Conservation (phyloP, 2,113 vertebrate genomes). For the Protomyctophum bolini region DNA sequence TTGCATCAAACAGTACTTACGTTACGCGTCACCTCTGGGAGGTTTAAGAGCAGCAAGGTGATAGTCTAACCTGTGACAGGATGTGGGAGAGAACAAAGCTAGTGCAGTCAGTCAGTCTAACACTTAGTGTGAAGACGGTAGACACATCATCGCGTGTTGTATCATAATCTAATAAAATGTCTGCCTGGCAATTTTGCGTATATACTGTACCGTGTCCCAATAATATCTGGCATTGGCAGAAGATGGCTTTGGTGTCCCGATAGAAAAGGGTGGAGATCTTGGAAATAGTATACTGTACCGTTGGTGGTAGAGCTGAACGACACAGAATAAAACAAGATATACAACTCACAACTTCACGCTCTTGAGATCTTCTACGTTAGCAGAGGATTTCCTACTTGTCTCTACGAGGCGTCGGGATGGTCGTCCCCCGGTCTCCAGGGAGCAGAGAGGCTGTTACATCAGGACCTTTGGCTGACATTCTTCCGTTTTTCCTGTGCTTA, state of each 20-base stretch:
- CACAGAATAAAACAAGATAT: constrained; percentile 10
- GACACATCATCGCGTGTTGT: constrained; percentile 6
- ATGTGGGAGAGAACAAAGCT: constrained; percentile 6
- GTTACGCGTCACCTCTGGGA: constrained; percentile 40
- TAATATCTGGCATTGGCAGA: constrained; percentile 2
- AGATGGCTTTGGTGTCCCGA: constrained; percentile 1
- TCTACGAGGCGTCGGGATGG: constrained; percentile 32
- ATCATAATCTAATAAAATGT: constrained; percentile 21
- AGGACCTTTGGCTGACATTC: constrained; percentile 57
- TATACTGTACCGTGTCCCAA: background rate
- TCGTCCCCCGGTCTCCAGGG: constrained; percentile 17
- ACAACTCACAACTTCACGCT: constrained; percentile 24
- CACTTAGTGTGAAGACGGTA: constrained; percentile 3
- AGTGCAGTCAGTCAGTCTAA: constrained; percentile 19
- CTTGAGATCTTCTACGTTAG: background rate
- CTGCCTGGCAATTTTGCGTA: constrained; percentile 3
- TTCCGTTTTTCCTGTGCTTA: constrained; percentile 61
- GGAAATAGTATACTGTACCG: background rate
- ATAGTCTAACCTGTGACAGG: constrained; percentile 22
- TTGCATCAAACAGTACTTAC: constrained; percentile 23
- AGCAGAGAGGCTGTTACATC: constrained; percentile 36
- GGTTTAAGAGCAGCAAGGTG: constrained; percentile 20
- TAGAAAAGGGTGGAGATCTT: too few species aligned
- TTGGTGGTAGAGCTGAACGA: constrained; percentile 15
- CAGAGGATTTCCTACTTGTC: constrained; percentile 41